Percentiles rank a stretch among this genome's conserved stretches.
Evolutionary conservation across 2,113 vertebrate species (phyloP).

Genomic region (human): DNA sequence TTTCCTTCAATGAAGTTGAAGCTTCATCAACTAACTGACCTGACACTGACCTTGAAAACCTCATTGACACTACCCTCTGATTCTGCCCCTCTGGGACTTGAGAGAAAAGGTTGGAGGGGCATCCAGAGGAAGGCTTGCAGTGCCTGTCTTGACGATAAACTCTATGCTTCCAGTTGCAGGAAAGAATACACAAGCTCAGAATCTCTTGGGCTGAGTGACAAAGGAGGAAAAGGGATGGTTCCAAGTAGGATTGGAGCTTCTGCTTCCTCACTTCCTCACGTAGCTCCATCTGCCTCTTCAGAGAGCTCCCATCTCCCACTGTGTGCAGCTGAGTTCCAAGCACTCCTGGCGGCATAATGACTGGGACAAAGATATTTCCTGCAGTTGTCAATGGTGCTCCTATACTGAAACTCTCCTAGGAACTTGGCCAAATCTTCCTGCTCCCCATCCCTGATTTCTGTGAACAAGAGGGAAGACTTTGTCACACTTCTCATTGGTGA

Average conservation of each 20-base stretch:
- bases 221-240: slow-evolving; percentile 3
- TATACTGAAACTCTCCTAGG: slow-evolving; percentile 51
- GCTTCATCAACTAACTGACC: not conserved
- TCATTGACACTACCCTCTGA: not conserved
- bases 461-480: not conserved
- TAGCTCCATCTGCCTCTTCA: slow-evolving; percentile 69
- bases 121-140: not conserved
- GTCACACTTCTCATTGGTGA: not conserved
- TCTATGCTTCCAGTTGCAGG: not conserved
- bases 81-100: not conserved
- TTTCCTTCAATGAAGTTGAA: not conserved
- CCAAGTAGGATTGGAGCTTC: slow-evolving; percentile 23
- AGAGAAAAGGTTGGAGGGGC: not conserved
- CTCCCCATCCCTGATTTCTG: not conserved
- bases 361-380: slow-evolving; percentile 67
- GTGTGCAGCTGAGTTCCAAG: slow-evolving; percentile 77
- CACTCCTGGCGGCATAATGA: slow-evolving; percentile 69
- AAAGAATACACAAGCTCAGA: not conserved
- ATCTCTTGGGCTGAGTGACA: slow-evolving; percentile 47
- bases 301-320: slow-evolving; percentile 67
- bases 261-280: not conserved
- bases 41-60: not conserved
- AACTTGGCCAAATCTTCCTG: slow-evolving; percentile 22
- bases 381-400: slow-evolving; percentile 35
- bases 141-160: not conserved